Percentiles rank a stretch among this genome's conserved stretches.
Evolutionary conservation across 2,113 vertebrate species (phyloP).

Genomic region (Sebastes fasciatus): DNA sequence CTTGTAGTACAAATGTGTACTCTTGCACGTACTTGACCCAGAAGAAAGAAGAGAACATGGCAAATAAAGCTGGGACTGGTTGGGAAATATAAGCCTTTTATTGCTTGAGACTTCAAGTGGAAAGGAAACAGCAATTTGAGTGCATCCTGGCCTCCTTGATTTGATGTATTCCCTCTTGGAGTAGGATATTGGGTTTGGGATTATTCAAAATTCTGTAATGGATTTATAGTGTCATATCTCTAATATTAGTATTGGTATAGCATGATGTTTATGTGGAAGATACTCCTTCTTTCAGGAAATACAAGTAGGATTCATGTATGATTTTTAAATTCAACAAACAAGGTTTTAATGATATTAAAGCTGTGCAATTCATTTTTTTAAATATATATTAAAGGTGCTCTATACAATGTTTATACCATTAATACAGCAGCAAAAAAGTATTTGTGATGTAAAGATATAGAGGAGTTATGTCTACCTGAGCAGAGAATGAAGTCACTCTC

Average conservation of each 20-base stretch:
- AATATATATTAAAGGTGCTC: no score
- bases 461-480: no score
- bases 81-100: background rate
- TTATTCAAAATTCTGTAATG: background rate
- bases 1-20: slow-evolving; percentile 16
- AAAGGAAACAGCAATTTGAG: background rate
- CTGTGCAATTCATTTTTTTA: no score
- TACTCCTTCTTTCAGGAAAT: background rate
- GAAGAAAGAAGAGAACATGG: background rate
- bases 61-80: background rate
- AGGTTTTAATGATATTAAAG: no score
- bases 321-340: no score
- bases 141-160: background rate
- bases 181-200: background rate
- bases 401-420: no score
- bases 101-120: background rate
- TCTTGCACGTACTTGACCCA: slow-evolving; percentile 11
- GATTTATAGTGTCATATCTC: background rate
- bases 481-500: no score
- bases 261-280: background rate
- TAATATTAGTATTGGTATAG: background rate
- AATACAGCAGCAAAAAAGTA: no score
- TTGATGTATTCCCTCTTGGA: background rate
- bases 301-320: background rate
- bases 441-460: no score